Evolutionary conservation across 2,797 vertebrate genomes (phyloP).

Genomic region (Anableps anableps): DNA sequence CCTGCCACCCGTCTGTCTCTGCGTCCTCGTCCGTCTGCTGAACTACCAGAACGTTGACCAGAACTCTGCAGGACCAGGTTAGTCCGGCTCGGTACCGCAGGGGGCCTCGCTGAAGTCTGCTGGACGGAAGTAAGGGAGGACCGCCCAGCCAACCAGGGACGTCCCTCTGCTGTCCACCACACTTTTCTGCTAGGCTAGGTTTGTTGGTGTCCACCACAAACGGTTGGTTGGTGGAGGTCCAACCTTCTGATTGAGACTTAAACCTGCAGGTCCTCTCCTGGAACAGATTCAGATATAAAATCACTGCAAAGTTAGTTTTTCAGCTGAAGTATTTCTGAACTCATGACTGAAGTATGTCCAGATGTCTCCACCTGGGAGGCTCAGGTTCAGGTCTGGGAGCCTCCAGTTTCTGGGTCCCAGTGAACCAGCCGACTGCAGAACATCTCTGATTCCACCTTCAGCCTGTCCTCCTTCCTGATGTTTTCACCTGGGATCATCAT

Average conservation of each 20-base stretch:
- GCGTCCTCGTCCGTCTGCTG: slow-evolving; percentile 21
- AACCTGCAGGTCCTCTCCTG: neutral
- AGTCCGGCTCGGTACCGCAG: neutral
- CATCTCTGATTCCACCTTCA: too few species aligned
- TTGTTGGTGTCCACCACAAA: neutral
- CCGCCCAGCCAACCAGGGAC: neutral
- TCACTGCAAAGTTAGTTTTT: neutral
- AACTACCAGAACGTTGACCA: slow-evolving; percentile 30
- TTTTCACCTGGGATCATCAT: neutral
- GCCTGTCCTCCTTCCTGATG: neutral
- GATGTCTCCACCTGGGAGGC: neutral
- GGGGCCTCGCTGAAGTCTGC: neutral
- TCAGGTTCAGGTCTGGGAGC: neutral
- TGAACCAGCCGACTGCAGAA: neutral
- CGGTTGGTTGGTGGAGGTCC: neutral
- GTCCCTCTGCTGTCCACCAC: neutral
- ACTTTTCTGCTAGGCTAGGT: neutral
- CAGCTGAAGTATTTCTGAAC: neutral
- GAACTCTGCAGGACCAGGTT: neutral
- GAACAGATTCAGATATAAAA: neutral
- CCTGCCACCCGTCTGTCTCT: slow-evolving; percentile 6
- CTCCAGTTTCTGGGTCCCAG: neutral
- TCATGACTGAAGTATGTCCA: neutral
- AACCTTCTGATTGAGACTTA: neutral
- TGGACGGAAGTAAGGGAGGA: neutral